Percentiles rank a stretch among this genome's conserved stretches.
These are phyloP conservation scores for Hypanus sabinus DNA, from an alignment of 2,113 vertebrate species.

Conservation along the genomic window DNA sequence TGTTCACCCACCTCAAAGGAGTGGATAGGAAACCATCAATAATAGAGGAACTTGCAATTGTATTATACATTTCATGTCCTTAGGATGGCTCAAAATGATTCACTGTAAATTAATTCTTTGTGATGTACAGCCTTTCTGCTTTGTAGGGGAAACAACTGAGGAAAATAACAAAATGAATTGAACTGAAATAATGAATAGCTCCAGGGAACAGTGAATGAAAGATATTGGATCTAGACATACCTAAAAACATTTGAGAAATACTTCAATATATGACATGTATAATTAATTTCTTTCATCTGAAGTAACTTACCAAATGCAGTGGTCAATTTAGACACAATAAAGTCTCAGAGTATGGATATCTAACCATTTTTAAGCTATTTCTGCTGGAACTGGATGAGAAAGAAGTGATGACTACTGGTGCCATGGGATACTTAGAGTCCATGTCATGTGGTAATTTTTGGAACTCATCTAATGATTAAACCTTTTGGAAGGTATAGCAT, in stretches of 20 bases:
- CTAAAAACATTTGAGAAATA: constrained; percentile 5
- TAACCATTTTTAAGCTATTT: not conserved
- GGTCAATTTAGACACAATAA: not conserved
- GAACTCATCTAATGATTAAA: not conserved
- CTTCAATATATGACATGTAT: not conserved
- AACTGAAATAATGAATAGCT: not conserved
- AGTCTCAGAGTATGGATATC: not conserved
- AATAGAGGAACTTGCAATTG: not conserved
- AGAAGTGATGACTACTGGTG: not conserved
- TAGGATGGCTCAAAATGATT: constrained; percentile 8
- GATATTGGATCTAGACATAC: not conserved
- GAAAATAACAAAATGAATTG: constrained; percentile 2
- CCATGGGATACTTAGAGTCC: not conserved
- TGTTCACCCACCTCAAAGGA: not conserved
- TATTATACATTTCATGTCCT: not conserved
- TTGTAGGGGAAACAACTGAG: not conserved
- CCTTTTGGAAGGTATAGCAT: not conserved
- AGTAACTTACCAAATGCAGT: not conserved
- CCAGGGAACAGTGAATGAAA: not conserved
- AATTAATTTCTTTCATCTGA: not conserved
- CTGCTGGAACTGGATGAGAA: not conserved
- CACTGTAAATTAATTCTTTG: not conserved
- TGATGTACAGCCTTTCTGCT: not conserved
- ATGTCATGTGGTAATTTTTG: not conserved
- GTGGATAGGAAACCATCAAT: not conserved